Base-by-base conservation (phyloP, 2,888 invertebrate genomes). In the Lucinisca nassula region DNA sequence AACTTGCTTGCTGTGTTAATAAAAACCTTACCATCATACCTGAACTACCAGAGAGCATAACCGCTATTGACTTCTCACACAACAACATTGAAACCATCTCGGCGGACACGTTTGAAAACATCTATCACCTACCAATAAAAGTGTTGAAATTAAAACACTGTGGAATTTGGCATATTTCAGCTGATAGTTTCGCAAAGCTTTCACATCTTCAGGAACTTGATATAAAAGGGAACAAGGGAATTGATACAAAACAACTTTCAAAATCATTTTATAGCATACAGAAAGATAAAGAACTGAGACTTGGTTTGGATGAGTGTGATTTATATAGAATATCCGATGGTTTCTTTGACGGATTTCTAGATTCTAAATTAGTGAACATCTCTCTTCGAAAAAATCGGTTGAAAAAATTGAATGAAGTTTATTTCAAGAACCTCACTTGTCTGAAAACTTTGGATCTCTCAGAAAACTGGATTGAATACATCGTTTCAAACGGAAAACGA, bases 181-280 rank as follows among this genome's bases (percentile, higher is more conserved):
- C 4, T 4, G 58, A 58, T 27, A 35, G 24, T 27, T 79, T 79
- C 40, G n/a, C 1, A n/a, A 24, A 70, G 8, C 37, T 79, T 21
- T 1, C 24, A 35, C 8, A 49, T 49, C n/a, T 79, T 21, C n/a
- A 35, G 0, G 24, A 30, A 14, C 49, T 79, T 0, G 49, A 35
- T 30, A 17, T 79, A 27, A 72, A 38, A 35, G 32, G 38, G 3
- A 79, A 79, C 35, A 0, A n/a, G 35, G 37, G 51, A 24, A 45
- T 79, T 14, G 51, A 79, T 30, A 21, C 70, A 32, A 45, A 49
- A 24, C 49, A 79, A n/a, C 35, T 79, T 24, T 45, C 30, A 24
- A 17, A 30, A 24, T 45, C 79, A 12, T 45, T 79, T 37, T 38
- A 24, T 35, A 70, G 49, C 24, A 67, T 70, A 10, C 32, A 38